phyloP scores from a whole-genome alignment of 2,888 invertebrate genomes.

The Quadriops clusia region DNA sequence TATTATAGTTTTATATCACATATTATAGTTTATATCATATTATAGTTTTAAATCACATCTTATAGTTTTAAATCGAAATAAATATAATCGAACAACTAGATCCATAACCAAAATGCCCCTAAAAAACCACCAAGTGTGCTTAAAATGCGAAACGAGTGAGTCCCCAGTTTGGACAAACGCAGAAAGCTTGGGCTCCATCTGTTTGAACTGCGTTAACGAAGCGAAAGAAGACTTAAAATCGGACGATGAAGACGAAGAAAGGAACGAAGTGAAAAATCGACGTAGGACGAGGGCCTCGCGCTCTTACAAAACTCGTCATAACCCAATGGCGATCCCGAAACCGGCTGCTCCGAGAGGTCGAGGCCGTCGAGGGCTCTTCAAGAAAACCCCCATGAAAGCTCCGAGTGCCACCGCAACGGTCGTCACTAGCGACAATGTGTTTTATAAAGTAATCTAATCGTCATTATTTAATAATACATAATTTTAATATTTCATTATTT shows the following conservation, averaged over 20 bases:
- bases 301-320: constrained; percentile 37
- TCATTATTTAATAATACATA: constrained; percentile 1
- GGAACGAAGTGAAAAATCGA: constrained; percentile 39
- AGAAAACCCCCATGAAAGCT: constrained; percentile 68
- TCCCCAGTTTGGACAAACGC: constrained; percentile 66
- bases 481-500: constrained; percentile 3
- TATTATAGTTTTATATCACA: too few species aligned
- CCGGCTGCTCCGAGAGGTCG: constrained; percentile 49
- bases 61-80: too few species aligned
- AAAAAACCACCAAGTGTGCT: constrained; percentile 50
- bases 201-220: constrained; percentile 58
- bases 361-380: constrained; percentile 65
- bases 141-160: constrained; percentile 56
- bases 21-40: too few species aligned
- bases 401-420: constrained; percentile 71
- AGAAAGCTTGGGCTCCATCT: constrained; percentile 58
- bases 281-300: constrained; percentile 49
- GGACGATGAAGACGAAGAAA: constrained; percentile 20
- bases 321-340: constrained; percentile 37
- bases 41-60: too few species aligned
- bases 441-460: constrained; percentile 59
- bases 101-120: constrained; percentile 34
- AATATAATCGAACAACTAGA: too few species aligned
- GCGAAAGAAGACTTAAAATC: constrained; percentile 36
- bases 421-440: constrained; percentile 67